A percentile compares a stretch with the other conserved stretches of the same genome.
Conservation (phyloP, 2,888 invertebrate genomes). For the Noctua fimbriata region DNA sequence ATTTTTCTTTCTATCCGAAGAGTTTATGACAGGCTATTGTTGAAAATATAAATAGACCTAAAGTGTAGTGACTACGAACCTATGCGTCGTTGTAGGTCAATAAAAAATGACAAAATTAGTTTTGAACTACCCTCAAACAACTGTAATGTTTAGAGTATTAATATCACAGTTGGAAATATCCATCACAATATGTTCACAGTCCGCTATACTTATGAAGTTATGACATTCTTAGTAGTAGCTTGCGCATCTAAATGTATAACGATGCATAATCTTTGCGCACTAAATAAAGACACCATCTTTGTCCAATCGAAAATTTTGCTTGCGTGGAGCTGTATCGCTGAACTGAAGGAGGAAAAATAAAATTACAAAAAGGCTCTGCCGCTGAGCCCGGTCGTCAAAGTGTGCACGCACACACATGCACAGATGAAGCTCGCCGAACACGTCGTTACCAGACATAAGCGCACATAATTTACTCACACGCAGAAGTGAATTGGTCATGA, state of each 20-base stretch:
- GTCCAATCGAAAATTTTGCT: conserved; percentile 68
- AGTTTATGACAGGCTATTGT: neutral
- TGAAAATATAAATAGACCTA: neutral
- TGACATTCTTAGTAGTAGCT: neutral
- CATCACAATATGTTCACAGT: neutral
- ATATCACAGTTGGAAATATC: neutral
- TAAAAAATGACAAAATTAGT: neutral
- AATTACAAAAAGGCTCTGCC: conserved; percentile 87
- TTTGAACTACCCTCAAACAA: conserved; percentile 39
- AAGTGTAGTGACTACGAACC: neutral
- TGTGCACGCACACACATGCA: conserved; percentile 80
- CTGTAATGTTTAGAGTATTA: neutral
- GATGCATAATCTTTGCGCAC: conserved; percentile 4
- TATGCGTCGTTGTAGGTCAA: neutral
- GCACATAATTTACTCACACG: conserved; percentile 82
- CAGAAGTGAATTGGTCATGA: conserved; percentile 68
- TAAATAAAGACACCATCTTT: conserved; percentile 37
- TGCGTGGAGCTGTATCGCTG: conserved; percentile 77
- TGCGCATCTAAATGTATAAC: neutral
- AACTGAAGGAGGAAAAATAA: conserved; percentile 87
- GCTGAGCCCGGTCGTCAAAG: conserved; percentile 79
- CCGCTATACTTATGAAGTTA: neutral
- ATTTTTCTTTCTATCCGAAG: neutral
- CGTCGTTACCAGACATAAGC: conserved; percentile 79
- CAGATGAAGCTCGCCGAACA: conserved; percentile 78